Evolutionary conservation across 2,797 vertebrate species (phyloP).

Genomic region (Toxotes lorentzi): DNA sequence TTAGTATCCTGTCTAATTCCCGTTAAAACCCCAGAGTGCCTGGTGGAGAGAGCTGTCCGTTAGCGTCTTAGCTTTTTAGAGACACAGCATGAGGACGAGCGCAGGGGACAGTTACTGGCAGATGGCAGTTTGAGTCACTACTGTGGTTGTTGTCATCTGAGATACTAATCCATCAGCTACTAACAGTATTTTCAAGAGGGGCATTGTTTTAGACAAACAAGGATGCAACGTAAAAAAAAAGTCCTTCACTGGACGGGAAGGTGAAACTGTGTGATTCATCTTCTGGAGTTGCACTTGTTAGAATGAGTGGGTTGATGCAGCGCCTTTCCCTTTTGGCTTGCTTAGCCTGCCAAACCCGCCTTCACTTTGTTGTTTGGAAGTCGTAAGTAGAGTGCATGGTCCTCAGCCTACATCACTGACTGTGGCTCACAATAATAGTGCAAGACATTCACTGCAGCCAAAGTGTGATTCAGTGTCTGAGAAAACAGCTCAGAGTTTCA

Average conservation of each 20-base stretch:
- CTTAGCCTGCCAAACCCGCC: constrained; percentile 33
- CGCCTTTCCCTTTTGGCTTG: constrained; percentile 31
- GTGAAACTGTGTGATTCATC: constrained; percentile 36
- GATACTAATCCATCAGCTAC: constrained; percentile 68
- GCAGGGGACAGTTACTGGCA: constrained; percentile 59
- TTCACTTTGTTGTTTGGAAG: constrained; percentile 57
- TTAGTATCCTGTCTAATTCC: constrained; percentile 71
- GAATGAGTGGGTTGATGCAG: constrained; percentile 31
- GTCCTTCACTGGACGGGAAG: constrained; percentile 7
- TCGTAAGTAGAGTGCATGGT: constrained; percentile 32
- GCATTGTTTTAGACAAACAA: constrained; percentile 28
- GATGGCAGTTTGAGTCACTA: constrained; percentile 65
- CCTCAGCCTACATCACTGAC: constrained; percentile 48
- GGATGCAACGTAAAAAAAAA: constrained; percentile 1
- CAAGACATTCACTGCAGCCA: constrained; percentile 59
- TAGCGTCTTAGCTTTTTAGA: constrained; percentile 56
- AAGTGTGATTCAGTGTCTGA: constrained; percentile 67
- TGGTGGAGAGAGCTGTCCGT: constrained; percentile 45
- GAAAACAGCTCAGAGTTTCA: constrained; percentile 45
- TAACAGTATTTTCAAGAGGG: constrained; percentile 30
- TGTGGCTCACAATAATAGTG: constrained; percentile 47
- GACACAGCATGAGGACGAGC: constrained; percentile 46
- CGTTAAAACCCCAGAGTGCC: constrained; percentile 65
- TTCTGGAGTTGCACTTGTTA: constrained; percentile 49
- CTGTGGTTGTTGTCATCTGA: constrained; percentile 38